Conservation (phyloP, 2,113 vertebrate genomes). For the Varanus salvator region DNA sequence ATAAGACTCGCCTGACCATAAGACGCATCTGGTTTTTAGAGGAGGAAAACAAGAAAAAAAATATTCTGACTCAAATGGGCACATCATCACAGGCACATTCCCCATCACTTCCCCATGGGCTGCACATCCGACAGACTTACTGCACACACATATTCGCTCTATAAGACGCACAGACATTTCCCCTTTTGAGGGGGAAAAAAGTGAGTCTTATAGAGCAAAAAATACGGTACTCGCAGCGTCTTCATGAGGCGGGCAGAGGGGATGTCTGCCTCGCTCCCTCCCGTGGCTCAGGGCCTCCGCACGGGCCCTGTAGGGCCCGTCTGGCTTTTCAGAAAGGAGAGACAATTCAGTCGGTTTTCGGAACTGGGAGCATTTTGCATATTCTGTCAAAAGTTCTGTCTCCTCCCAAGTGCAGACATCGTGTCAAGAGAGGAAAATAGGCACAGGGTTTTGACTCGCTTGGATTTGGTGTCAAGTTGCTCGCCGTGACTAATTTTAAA, state of each 20-base stretch:
- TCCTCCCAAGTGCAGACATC: not conserved
- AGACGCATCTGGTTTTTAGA: too few species aligned
- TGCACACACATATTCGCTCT: too few species aligned
- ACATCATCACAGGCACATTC: too few species aligned
- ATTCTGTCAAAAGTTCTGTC: not conserved
- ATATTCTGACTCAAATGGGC: too few species aligned
- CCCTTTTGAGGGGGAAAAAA: too few species aligned
- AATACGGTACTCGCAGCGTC: too few species aligned
- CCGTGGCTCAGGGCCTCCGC: slow-evolving; percentile 54
- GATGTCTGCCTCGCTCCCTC: slow-evolving; percentile 56
- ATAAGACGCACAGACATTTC: too few species aligned
- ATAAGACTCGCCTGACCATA: too few species aligned
- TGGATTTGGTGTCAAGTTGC: not conserved
- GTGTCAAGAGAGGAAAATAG: not conserved
- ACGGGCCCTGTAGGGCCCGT: slow-evolving; percentile 45
- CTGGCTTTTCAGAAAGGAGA: slow-evolving; percentile 48
- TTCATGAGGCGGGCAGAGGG: slow-evolving; percentile 52
- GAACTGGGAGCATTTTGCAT: not conserved
- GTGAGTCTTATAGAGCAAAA: too few species aligned
- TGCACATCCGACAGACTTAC: too few species aligned
- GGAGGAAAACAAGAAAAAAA: too few species aligned
- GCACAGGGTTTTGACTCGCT: not conserved
- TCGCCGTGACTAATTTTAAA: not conserved
- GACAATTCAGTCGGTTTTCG: not conserved
- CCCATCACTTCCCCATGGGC: too few species aligned